Evolutionary conservation across 2,888 invertebrate species (phyloP).

Genomic region (Linnaemya vulpina): DNA sequence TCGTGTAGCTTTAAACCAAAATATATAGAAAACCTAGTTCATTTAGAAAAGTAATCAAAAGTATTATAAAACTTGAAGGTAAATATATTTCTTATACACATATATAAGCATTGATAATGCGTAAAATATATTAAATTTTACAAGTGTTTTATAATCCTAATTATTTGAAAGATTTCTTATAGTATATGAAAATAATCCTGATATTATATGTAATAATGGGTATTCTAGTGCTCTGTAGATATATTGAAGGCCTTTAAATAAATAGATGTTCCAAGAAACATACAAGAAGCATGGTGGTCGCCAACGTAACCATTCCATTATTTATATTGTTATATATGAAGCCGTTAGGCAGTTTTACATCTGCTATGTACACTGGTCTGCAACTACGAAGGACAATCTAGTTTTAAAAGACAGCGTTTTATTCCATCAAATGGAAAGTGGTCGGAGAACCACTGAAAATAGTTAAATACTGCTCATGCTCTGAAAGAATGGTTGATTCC

Average conservation of each 20-base stretch:
- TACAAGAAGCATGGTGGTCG: conserved; percentile 35
- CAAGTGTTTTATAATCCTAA: no score
- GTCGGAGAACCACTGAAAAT: conserved; percentile 26
- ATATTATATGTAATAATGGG: background rate
- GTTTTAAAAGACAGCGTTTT: conserved; percentile 33
- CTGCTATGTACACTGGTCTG: conserved; percentile 40
- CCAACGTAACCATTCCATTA: conserved; percentile 25
- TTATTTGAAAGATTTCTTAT: background rate
- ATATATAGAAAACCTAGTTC: no score
- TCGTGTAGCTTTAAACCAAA: no score
- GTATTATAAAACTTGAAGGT: no score
- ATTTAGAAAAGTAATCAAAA: no score
- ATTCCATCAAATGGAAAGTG: conserved; percentile 43
- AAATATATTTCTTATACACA: no score
- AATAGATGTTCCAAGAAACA: conserved; percentile 1
- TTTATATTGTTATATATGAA: conserved; percentile 38
- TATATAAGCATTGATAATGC: no score
- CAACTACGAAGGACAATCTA: conserved; percentile 4
- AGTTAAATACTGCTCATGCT: conserved; percentile 6
- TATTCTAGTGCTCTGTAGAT: background rate
- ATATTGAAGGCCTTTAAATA: background rate
- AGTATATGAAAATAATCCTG: no score
- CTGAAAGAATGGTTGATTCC: conserved; percentile 27
- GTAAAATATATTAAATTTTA: no score
- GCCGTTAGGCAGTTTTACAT: conserved; percentile 34